phyloP scores from a whole-genome alignment of 1,140 invertebrate genomes.

The Catajapyx aquilonaris region DNA sequence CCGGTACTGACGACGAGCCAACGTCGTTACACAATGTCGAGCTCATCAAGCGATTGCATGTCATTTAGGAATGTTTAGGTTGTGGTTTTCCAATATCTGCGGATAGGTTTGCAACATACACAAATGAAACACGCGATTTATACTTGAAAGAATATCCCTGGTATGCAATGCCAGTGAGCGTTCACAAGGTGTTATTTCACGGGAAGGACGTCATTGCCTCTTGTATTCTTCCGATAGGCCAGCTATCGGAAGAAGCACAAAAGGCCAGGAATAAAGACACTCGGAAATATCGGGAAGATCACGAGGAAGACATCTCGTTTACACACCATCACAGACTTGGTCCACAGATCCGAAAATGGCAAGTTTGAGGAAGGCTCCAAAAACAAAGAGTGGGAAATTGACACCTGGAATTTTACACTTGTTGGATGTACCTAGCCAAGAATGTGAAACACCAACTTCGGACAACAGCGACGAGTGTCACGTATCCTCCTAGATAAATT shows the following conservation, averaged over 20 bases:
- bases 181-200: slow-evolving; percentile 1
- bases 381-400: no score
- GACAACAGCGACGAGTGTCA: no score
- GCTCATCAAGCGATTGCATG: slow-evolving; percentile 2
- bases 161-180: slow-evolving; percentile 1
- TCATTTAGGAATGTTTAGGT: neutral
- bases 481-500: no score
- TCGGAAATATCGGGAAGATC: neutral
- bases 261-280: slow-evolving; percentile 2
- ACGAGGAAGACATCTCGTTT: slow-evolving; percentile 1
- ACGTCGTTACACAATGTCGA: no score
- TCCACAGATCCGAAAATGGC: neutral
- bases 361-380: no score
- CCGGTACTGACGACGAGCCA: no score
- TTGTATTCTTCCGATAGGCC: slow-evolving; percentile 1
- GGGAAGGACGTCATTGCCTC: neutral
- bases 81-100: slow-evolving; percentile 2
- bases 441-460: no score
- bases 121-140: slow-evolving; percentile 1
- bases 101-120: neutral
- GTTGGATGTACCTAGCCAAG: no score
- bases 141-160: slow-evolving; percentile 3
- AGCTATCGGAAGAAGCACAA: slow-evolving; percentile 3
- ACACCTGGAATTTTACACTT: no score
- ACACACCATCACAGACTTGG: neutral